Evolutionary conservation across 2,113 vertebrate genomes (phyloP), one percentile per base, ranked within the genome.

Genomic region (Brachyhypopomus gauderio): DNA sequence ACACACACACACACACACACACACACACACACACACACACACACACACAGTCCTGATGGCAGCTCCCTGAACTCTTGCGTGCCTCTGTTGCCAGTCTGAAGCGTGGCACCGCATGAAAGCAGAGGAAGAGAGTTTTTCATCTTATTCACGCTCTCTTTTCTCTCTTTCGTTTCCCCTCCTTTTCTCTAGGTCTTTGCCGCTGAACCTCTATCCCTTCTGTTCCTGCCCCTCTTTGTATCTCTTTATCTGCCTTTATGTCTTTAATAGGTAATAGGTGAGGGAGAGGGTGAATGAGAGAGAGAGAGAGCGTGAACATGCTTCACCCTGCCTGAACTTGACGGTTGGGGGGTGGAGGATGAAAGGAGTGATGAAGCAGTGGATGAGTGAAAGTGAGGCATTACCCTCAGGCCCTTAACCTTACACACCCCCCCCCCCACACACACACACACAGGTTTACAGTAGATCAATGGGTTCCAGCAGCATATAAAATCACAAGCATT

Each of bases 61-160:
- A 86, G 88, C 87, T 87, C 89, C 89, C 70, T 86, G 63, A 85
- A 80, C 87, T 86, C 87, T 80, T 58, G 77, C 79, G 48, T 85
- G 89, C 78, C 88, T 78, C 86, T 80, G 81, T 81, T 87, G 86
- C 90, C 88, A 87, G 83, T 90, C 90, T 75, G 27, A 78, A 84
- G 79, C 84, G 63, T 85, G 78, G 84, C 84, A 84, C 83, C 86
- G 88, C 90, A 91, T 87, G 90, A 92, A 91, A 89, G 90, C 90
- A 87, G 89, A 91, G 80, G 86, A 88, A 91, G 92, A 69, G 41
- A 36, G 27, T 36, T n/a, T 30, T 67, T 78, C 48, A 56, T 78
- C 63, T 69, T 67, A 78, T 78, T 78, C 62, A 34, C 25, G 25
- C 2, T 64, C 17, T 34, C 9, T 64, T 25, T 64, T 34, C 20